Evolutionary conservation across 2,888 invertebrate species (phyloP), one percentile per base, ranked within the genome.

Genomic region (Myopa testacea): DNA sequence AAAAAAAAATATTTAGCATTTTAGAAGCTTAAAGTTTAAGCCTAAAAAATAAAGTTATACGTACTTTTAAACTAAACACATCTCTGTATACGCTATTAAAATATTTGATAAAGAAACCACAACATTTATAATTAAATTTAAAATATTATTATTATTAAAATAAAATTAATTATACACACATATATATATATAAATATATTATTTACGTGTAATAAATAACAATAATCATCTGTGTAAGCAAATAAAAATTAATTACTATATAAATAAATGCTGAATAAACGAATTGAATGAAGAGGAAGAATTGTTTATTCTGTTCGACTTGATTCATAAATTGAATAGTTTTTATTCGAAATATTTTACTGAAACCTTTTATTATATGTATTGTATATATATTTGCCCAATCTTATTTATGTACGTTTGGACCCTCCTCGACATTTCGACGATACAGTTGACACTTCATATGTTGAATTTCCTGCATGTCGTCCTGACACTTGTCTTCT

Each of bases 81-180:
- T 69, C 75, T 58, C 75, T 69, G 75, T 75, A 75, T 75, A 75
- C 75, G 75, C 60, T 69, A 58, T 75, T 60, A 75, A 40, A 68
- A 60, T 69, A 60, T 52, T 50, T 58, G 19, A 74, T 65, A 74
- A 65, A 26, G 8, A 73, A 63, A 45, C 26, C 26, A 26, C 45
- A 45, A 45, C 45, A 45, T 26, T 26, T 62, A 26, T 62, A 62
- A 62, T 62, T 62, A 26, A 26, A 62, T 26, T n/a, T 62, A 26
- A 10, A 62, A 62, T 26, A 26, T 10, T 62, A 38, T 62, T 26
- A 26, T 26, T 10, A n/a, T 4, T 37, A 65, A 34, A 34, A 26
- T 34, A 34, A 58, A 55, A 68, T 19, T 45, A 52, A 37, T 45
- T 74, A 75, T 60, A 65, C 1, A 74, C 62, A 38, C 12, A 73